phyloP scores from a whole-genome alignment of 2,797 vertebrate genomes.

The Pteropus rufus region DNA sequence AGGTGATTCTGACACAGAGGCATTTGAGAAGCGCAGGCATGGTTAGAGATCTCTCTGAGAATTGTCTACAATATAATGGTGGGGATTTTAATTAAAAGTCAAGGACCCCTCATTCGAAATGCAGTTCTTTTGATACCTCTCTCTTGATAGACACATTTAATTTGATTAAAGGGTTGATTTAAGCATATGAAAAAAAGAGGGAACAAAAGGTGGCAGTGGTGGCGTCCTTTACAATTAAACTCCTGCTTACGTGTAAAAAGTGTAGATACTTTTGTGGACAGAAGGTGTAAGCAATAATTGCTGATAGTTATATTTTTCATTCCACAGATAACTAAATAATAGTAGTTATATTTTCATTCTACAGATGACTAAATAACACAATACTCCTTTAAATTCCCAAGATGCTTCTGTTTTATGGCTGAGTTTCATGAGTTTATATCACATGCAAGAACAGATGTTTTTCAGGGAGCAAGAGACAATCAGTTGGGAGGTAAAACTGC shows the following conservation, averaged over 20 bases:
- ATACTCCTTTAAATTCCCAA: not conserved
- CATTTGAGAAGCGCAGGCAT: not conserved
- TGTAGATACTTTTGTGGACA: not conserved
- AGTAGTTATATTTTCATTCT: not conserved
- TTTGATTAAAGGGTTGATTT: not conserved
- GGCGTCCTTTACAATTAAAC: not conserved
- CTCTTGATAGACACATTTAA: not conserved
- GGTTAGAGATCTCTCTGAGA: not conserved
- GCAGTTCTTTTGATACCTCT: not conserved
- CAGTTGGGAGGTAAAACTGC: not conserved
- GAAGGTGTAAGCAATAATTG: not conserved
- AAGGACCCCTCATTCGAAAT: not conserved
- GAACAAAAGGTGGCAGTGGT: too few species aligned
- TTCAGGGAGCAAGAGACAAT: not conserved
- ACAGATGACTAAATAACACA: not conserved
- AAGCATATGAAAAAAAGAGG: not conserved
- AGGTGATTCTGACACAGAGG: not conserved
- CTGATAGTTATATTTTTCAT: not conserved
- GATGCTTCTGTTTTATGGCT: not conserved
- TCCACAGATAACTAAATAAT: not conserved
- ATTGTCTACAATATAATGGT: not conserved
- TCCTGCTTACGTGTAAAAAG: not conserved
- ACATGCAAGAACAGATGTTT: not conserved
- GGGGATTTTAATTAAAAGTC: not conserved
- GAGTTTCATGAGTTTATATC: not conserved